These are phyloP conservation scores for Callinectes sapidus DNA, from an alignment of 2,888 invertebrate species.

Conservation along the genomic window DNA sequence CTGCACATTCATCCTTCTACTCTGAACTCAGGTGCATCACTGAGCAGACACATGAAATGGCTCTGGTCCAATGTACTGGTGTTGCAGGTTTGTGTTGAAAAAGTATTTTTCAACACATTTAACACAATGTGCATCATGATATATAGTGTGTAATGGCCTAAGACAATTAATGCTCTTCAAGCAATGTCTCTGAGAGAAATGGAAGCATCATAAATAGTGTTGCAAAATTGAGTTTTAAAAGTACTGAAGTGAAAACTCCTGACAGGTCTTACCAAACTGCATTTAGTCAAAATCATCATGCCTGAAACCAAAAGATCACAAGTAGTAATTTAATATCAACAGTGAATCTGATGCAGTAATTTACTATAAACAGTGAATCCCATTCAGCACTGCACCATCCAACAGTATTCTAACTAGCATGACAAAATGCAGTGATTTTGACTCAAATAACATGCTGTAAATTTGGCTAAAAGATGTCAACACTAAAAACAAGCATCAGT, in stretches of 20 bases:
- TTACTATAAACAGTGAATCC: not conserved
- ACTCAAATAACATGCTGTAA: not conserved
- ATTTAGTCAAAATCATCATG: not conserved
- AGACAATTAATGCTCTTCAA: not conserved
- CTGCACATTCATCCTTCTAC: too few species aligned
- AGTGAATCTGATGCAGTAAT: not conserved
- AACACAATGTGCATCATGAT: too few species aligned
- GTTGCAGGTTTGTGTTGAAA: too few species aligned
- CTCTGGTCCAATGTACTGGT: too few species aligned
- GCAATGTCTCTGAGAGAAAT: constrained; percentile 14
- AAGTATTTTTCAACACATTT: too few species aligned
- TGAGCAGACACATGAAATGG: too few species aligned
- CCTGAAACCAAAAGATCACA: not conserved
- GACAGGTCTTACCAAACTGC: not conserved
- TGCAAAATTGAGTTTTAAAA: not conserved
- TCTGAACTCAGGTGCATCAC: too few species aligned
- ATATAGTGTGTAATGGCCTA: too few species aligned
- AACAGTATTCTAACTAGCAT: not conserved
- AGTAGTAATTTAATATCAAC: not conserved
- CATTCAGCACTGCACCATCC: constrained; percentile 1
- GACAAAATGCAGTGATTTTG: not conserved
- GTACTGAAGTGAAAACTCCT: not conserved
- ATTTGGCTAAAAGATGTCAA: not conserved
- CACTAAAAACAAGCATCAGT: not conserved
- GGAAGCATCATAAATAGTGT: constrained; percentile 13